Conservation (phyloP, 2,113 vertebrate genomes). For the Nothoprocta pentlandii region DNA sequence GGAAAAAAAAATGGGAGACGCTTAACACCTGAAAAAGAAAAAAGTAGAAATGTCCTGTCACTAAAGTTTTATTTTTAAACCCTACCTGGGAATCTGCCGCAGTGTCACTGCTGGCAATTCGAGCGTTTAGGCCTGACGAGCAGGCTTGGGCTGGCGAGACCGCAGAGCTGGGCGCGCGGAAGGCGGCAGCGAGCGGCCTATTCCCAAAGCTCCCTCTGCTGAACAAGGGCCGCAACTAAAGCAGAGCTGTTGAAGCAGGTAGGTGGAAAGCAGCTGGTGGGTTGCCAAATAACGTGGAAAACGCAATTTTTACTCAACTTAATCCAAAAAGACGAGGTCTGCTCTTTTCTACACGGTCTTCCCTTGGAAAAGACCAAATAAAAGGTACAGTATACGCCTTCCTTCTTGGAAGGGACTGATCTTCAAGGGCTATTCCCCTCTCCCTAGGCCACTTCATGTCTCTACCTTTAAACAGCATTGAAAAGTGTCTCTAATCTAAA, state of each 20-base stretch:
- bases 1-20: too few species aligned
- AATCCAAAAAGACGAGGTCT: background rate
- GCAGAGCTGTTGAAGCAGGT: background rate
- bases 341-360: background rate
- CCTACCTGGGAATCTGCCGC: background rate
- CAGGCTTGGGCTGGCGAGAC: too few species aligned
- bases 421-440: background rate
- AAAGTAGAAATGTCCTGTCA: background rate
- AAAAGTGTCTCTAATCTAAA: background rate
- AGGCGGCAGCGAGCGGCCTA: rapidly evolving
- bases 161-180: background rate
- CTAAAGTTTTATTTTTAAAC: background rate
- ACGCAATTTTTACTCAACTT: background rate
- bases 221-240: background rate
- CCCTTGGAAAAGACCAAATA: background rate
- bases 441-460: background rate
- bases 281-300: background rate
- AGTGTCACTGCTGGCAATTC: background rate
- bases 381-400: background rate
- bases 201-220: background rate
- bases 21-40: background rate
- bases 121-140: background rate
- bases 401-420: rapidly evolving
- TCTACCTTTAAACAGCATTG: background rate
- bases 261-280: background rate